A percentile compares a stretch with the other conserved stretches of the same genome.
Conservation (phyloP, 37 sponge, comb jelly and placozoan genomes). For the Sycon ciliatum region DNA sequence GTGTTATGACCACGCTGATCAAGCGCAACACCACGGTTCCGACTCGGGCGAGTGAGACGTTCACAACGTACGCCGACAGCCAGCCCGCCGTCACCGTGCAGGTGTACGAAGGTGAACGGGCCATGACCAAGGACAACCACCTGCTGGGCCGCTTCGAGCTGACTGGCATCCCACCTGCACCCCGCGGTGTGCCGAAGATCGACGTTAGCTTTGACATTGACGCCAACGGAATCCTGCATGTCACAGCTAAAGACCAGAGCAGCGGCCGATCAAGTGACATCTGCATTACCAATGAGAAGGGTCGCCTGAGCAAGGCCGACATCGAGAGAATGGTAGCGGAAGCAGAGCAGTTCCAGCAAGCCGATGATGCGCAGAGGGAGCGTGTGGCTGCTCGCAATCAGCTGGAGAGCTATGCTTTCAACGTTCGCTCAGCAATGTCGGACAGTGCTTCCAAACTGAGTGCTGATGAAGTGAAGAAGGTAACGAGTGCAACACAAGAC, state of each 20-base stretch:
- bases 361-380: constrained; percentile 70
- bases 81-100: constrained; percentile 86
- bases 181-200: constrained; percentile 93
- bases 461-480: constrained; percentile 39
- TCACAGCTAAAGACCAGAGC: constrained; percentile 90
- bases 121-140: constrained; percentile 96
- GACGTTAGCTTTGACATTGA: constrained; percentile 96
- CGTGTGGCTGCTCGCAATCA: constrained; percentile 57
- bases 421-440: too few species aligned
- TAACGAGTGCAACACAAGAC: constrained; percentile 27
- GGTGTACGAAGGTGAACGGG: constrained; percentile 94
- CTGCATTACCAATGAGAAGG: constrained; percentile 89
- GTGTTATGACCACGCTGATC: constrained; percentile 93
- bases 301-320: constrained; percentile 73
- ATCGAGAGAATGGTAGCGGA: constrained; percentile 89
- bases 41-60: constrained; percentile 69
- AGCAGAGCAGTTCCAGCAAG: constrained; percentile 81
- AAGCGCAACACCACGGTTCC: constrained; percentile 94
- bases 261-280: constrained; percentile 86
- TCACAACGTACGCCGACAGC: constrained; percentile 92
- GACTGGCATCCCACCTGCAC: constrained; percentile 89
- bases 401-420: constrained; percentile 88
- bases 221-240: constrained; percentile 89
- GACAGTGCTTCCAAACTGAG: constrained; percentile 54
- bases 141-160: constrained; percentile 90